Evolutionary conservation across 2,797 vertebrate species (phyloP).

Genomic region (Oreochromis grahami): DNA sequence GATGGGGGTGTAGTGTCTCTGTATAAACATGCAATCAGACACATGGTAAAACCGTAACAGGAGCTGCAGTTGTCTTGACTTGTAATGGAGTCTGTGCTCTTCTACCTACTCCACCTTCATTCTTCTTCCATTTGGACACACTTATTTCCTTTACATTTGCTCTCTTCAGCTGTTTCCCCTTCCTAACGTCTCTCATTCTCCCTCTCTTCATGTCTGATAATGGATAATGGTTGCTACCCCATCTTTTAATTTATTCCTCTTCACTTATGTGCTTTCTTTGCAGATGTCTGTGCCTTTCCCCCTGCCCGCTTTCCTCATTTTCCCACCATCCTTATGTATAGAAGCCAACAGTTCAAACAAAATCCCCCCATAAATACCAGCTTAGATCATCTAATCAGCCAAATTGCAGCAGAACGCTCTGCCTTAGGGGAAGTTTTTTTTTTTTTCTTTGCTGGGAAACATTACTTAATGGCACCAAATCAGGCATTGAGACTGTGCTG

Average conservation of each 20-base stretch:
- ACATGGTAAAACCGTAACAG: constrained; percentile 16
- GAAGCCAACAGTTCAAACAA: constrained; percentile 61
- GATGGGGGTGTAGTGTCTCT: neutral
- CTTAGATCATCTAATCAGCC: constrained; percentile 65
- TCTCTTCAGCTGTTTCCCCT: neutral
- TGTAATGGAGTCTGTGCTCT: constrained; percentile 25
- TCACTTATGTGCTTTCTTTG: neutral
- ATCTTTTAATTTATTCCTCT: neutral
- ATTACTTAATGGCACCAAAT: constrained; percentile 63
- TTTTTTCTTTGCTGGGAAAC: constrained; percentile 55
- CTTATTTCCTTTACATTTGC: neutral
- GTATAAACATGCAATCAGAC: constrained; percentile 37
- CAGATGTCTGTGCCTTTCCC: neutral
- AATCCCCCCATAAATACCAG: constrained; percentile 58
- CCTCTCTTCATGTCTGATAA: neutral
- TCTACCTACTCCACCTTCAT: neutral
- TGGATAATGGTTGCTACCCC: neutral
- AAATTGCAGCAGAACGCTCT: constrained; percentile 54
- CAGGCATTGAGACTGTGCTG: constrained; percentile 3
- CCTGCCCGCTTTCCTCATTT: neutral
- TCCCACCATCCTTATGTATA: constrained; percentile 17
- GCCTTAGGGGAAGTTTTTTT: constrained; percentile 39
- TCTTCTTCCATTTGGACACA: neutral
- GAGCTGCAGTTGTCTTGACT: constrained; percentile 36
- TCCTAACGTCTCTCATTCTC: neutral